Base-by-base conservation (phyloP, 2,797 vertebrate species). In the Notolepis coatsorum region DNA sequence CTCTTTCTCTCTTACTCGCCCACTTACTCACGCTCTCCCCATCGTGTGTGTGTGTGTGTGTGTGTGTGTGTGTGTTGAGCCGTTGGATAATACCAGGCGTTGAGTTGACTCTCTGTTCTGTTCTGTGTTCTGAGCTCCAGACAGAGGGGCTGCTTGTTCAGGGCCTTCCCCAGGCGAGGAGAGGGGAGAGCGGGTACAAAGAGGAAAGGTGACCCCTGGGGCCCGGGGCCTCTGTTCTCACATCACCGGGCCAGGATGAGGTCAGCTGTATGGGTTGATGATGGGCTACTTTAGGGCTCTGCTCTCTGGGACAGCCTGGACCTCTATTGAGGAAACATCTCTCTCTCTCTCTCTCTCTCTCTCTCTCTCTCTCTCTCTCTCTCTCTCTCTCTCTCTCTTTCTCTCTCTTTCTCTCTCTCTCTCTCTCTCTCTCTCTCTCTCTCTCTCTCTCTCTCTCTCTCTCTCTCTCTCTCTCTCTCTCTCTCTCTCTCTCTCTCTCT, bases 121-220 rank as follows among this genome's bases (percentile, higher is more conserved):
- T n/a, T n/a, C 67, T 41, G 70, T 49, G 61, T 63, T 35, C 64
- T n/a, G n/a, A n/a, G 50, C 67, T 77, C 20, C 60, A 71, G 60
- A 85, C 78, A 86, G 71, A 81, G 47, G 15, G 58, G 12, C 51
- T 58, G 25, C 79, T 84, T 86, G 83, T 88, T 80, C 59, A 8
- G 49, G 63, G 31, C 78, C 24, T 35, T 65, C 33, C 58, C 73
- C 52, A 41, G 52, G 68, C 68, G 70, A 75, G 21, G 51, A 69
- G 43, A 60, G 43, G 20, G 17, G 65, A 42, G 63, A 35, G 53
- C 2, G 46, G 60, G 47, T 59, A 65, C 68, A 81, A 49, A 78
- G 64, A 76, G 60, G 43, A 31, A 23, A 55, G 25, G 50, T 73
- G 42, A 30, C 65, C 60, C 68, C 35, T 30, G 75, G 77, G 81